A percentile compares a stretch with the other conserved stretches of the same genome.
Conservation (phyloP, 2,797 vertebrate genomes). For the Malurus splendens region DNA sequence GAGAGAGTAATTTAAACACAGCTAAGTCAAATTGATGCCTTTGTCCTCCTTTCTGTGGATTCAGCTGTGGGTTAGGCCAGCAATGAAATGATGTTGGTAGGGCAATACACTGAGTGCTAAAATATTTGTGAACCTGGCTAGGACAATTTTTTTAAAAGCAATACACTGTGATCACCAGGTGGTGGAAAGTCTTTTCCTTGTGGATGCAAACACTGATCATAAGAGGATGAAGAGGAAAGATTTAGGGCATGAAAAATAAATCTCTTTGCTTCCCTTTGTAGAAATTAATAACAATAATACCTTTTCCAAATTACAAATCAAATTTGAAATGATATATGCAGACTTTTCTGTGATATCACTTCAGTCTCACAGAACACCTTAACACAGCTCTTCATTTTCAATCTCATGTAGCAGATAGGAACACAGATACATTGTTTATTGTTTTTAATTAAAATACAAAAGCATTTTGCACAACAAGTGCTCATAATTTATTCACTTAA, state of each 20-base stretch:
- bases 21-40: not conserved
- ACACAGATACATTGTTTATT: not conserved
- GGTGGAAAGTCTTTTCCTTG: not conserved
- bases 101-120: not conserved
- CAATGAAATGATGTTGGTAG: not conserved
- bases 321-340: not conserved
- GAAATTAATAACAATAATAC: slow-evolving; percentile 7
- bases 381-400: not conserved
- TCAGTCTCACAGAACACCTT: not conserved
- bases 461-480: not conserved
- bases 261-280: not conserved
- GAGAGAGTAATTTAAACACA: not conserved
- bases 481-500: not conserved
- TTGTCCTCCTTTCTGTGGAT: not conserved
- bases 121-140: not conserved
- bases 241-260: slow-evolving; percentile 22
- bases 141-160: slow-evolving; percentile 33
- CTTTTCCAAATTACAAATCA: not conserved
- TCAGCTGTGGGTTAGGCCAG: not conserved
- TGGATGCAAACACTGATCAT: not conserved
- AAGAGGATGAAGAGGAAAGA: slow-evolving; percentile 26
- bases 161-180: not conserved
- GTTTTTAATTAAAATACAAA: slow-evolving; percentile 46
- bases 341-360: not conserved
- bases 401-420: not conserved